A percentile compares a stretch with the other conserved stretches of the same genome.
phyloP scores from a whole-genome alignment of 2,888 invertebrate species.

The Cerastis rubricosa region DNA sequence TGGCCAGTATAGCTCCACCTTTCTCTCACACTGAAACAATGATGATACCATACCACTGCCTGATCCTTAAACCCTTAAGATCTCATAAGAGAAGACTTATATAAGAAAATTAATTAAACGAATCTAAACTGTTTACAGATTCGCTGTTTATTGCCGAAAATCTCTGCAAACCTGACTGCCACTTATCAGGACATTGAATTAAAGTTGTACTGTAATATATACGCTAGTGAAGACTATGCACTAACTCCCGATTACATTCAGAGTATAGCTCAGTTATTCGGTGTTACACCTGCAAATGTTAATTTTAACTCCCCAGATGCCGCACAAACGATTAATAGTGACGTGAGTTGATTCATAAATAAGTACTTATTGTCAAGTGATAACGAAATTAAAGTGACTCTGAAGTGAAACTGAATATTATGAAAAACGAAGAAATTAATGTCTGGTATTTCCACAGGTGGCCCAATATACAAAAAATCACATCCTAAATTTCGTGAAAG shows the following conservation, averaged over 20 bases:
- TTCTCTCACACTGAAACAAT: not conserved
- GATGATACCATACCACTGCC: not conserved
- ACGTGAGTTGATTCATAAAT: conserved; percentile 36
- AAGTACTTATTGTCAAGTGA: not conserved
- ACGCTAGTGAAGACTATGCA: conserved; percentile 33
- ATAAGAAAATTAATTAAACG: not conserved
- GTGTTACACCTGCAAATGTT: conserved; percentile 50
- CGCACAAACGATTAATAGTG: conserved; percentile 56
- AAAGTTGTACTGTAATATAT: conserved; percentile 50
- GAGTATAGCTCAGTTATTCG: conserved; percentile 40
- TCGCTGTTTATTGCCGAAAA: conserved; percentile 34
- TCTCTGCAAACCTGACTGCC: conserved; percentile 11
- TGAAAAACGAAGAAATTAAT: not conserved
- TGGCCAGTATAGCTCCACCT: too few species aligned
- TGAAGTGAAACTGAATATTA: not conserved
- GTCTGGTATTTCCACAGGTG: conserved; percentile 34
- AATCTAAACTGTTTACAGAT: conserved; percentile 34
- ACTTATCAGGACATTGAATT: conserved; percentile 23
- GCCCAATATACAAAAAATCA: conserved; percentile 22
- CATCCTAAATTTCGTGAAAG: conserved; percentile 22
- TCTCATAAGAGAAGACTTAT: not conserved
- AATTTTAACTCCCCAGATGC: conserved; percentile 49
- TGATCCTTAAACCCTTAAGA: not conserved
- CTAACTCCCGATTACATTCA: conserved; percentile 41
- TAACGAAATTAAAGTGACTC: not conserved